phyloP scores from a whole-genome alignment of 1,140 invertebrate genomes.

The Dryas iulia region DNA sequence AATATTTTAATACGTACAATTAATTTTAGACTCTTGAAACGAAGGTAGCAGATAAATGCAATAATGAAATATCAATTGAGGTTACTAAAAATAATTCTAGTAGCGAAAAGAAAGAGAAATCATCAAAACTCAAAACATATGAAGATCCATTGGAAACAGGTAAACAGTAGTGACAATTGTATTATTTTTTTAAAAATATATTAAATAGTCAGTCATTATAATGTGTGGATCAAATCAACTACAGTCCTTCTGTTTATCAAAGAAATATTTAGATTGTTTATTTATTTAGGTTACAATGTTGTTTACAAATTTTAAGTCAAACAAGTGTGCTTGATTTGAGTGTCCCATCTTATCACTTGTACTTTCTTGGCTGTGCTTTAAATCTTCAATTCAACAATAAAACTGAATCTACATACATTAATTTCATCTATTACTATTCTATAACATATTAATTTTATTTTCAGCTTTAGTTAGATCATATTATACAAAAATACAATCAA shows the following conservation, averaged over 20 bases:
- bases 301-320: neutral
- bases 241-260: neutral
- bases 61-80: constrained; percentile 36
- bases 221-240: neutral
- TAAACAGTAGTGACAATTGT: constrained; percentile 25
- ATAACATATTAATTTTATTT: constrained; percentile 33
- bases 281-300: neutral
- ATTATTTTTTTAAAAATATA: neutral
- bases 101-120: constrained; percentile 49
- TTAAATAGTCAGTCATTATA: neutral
- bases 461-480: constrained; percentile 71
- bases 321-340: neutral
- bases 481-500: constrained; percentile 72
- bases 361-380: neutral
- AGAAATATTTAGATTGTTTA: neutral
- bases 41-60: constrained; percentile 32
- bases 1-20: constrained; percentile 35
- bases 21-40: constrained; percentile 47
- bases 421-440: neutral
- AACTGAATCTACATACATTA: neutral
- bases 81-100: constrained; percentile 33
- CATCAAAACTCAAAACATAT: constrained; percentile 47
- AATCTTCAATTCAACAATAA: neutral
- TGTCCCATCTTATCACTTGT: neutral
- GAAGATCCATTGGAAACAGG: constrained; percentile 61